Evolutionary conservation across 2,888 invertebrate genomes (phyloP), one percentile per base, ranked within the genome.

Genomic region (Diadegma fenestrale): DNA sequence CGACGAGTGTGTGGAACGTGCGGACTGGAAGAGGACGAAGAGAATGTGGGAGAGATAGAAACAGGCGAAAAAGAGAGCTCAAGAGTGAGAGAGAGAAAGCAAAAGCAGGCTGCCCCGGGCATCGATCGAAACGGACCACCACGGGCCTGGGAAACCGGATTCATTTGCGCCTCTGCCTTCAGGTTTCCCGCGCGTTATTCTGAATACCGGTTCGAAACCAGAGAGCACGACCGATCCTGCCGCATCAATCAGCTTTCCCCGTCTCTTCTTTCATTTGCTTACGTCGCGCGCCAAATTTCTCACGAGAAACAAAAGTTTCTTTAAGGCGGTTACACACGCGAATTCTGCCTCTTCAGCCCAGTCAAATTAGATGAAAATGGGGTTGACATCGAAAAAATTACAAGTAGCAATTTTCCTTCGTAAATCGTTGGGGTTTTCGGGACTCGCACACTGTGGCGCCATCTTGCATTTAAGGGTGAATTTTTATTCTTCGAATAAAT

Each of bases 111-210:
- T 73, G 91, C 91, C 92, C 92, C 89, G 92, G 91, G 92, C 92
- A 93, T 93, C 92, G 92, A 93, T 93, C 92, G 92, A 90, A 48
- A 80, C 90, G 89, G 82, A 87, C 73, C 45, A 88, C 87, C 86
- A 85, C 87, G 83, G 89, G 90, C 92, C 92, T 92, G 92, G 92
- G 92, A 91, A 89, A 90, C 90, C 84, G 89, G 92, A 92, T 91
- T 37, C 48, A 51, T 76, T 48, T 22, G 48, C 37, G 19, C 37
- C n/a, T 37, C 19, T 26, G 45, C 64, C 17, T 66, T 48, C 48
- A 22, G 45, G 33, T 63, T 76, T 63, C 48, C 45, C 58, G 41
- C 58, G 41, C 33, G 37, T 58, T 30, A 26, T 22, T 73, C 61
- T n/a, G 41, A 61, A 61, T 41, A 58, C 43, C 58, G 58, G n/a